Percentiles rank a stretch among this genome's conserved stretches.
Evolutionary conservation across 2,888 invertebrate species (phyloP).

Genomic region (Petrophora chlorosata): DNA sequence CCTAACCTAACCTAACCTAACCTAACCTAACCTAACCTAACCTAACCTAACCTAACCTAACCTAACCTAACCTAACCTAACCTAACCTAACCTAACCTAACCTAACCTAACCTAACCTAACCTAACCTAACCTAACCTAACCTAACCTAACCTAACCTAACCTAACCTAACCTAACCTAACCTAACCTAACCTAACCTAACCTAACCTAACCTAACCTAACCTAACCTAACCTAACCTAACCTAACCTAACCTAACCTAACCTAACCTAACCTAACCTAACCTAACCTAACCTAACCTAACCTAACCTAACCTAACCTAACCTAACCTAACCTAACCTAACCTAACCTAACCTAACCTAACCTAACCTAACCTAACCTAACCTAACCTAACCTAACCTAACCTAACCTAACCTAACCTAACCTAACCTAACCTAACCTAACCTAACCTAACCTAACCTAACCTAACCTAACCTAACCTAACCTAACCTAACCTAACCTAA

Average conservation of each 20-base stretch:
- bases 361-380: conserved; percentile 31
- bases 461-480: conserved; percentile 33
- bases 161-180: conserved; percentile 33
- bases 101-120: conserved; percentile 28
- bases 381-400: conserved; percentile 33
- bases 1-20: conserved; percentile 27
- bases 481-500: conserved; percentile 34
- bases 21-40: conserved; percentile 30
- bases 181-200: conserved; percentile 32
- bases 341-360: conserved; percentile 20
- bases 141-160: conserved; percentile 40
- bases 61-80: conserved; percentile 32
- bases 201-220: conserved; percentile 31
- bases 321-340: conserved; percentile 32
- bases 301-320: conserved; percentile 27
- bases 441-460: conserved; percentile 35
- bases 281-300: conserved; percentile 29
- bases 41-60: conserved; percentile 31
- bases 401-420: conserved; percentile 29
- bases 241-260: conserved; percentile 32
- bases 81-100: conserved; percentile 31
- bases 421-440: conserved; percentile 30
- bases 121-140: conserved; percentile 36
- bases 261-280: conserved; percentile 29
- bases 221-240: conserved; percentile 32